Conservation (phyloP, 2,113 vertebrate genomes). For the Ammodytes marinus region DNA sequence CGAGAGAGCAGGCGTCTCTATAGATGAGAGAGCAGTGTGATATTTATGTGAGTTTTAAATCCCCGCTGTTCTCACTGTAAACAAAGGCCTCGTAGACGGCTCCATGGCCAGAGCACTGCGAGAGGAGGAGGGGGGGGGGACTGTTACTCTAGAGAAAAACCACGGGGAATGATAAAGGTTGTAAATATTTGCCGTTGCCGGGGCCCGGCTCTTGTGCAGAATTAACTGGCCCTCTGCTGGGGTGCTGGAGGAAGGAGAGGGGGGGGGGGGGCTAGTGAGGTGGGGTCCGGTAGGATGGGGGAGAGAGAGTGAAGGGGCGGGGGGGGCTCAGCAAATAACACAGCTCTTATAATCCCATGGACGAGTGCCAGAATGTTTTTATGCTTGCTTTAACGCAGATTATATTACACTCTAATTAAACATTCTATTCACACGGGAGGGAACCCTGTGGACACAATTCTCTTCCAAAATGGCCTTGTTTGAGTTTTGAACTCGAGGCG, state of each 20-base stretch:
- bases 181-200: slow-evolving; percentile 85
- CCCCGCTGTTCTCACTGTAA: slow-evolving; percentile 78
- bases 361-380: slow-evolving; percentile 86
- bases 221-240: slow-evolving; percentile 78
- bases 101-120: slow-evolving; percentile 69
- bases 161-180: slow-evolving; percentile 82
- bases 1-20: slow-evolving; percentile 54
- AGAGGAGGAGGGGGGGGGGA: not conserved
- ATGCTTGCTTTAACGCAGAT: slow-evolving; percentile 88
- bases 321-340: slow-evolving; percentile 79
- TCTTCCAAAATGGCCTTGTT: slow-evolving; percentile 82
- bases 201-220: slow-evolving; percentile 78
- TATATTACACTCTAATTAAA: slow-evolving; percentile 90
- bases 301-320: slow-evolving; percentile 3
- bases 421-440: slow-evolving; percentile 82
- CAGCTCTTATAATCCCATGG: slow-evolving; percentile 84
- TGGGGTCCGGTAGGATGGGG: slow-evolving; percentile 43
- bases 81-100: slow-evolving; percentile 82
- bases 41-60: slow-evolving; percentile 83
- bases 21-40: slow-evolving; percentile 73
- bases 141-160: slow-evolving; percentile 82
- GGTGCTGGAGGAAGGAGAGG: slow-evolving; percentile 55
- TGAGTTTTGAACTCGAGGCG: slow-evolving; percentile 85
- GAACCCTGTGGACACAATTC: slow-evolving; percentile 85
- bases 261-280: not conserved